These are phyloP conservation scores for Anas capensis DNA, from an alignment of 2,797 vertebrate genomes.

Conservation along the genomic window DNA sequence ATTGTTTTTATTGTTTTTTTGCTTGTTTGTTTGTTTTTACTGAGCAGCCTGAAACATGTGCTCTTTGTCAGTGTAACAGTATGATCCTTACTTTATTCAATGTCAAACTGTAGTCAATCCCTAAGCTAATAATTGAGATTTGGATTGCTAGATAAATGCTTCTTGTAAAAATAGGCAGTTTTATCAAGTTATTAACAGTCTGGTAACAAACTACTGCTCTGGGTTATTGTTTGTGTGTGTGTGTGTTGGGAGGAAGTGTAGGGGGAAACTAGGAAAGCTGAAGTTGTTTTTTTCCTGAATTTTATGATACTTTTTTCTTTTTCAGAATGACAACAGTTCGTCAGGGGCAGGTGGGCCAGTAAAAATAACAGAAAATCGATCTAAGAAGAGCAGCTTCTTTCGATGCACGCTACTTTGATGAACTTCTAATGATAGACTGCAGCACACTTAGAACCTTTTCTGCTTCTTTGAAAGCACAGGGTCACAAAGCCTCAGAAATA, in stretches of 20 bases:
- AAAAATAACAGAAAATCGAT: constrained; percentile 96
- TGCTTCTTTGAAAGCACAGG: constrained; percentile 84
- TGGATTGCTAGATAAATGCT: not conserved
- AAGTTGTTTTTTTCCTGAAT: not conserved
- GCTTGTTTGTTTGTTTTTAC: not conserved
- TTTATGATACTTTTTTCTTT: constrained; percentile 4
- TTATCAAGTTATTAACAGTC: not conserved
- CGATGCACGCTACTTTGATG: constrained; percentile 93
- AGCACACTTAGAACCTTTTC: constrained; percentile 81
- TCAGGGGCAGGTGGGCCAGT: constrained; percentile 89
- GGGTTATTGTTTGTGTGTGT: not conserved
- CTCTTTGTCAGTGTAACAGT: not conserved
- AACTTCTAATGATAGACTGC: constrained; percentile 83
- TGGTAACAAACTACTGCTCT: not conserved
- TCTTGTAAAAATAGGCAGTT: not conserved
- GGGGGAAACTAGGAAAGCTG: not conserved
- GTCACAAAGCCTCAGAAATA: constrained; percentile 80
- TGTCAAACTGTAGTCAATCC: not conserved
- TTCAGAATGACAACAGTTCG: constrained; percentile 89
- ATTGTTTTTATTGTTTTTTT: not conserved
- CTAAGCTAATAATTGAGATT: not conserved
- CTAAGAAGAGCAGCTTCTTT: constrained; percentile 96
- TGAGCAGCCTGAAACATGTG: not conserved
- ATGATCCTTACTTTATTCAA: not conserved
- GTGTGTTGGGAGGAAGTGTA: not conserved